Evolutionary conservation across 2,888 invertebrate genomes (phyloP), one percentile per base, ranked within the genome.

Genomic region (Sericinus montela): DNA sequence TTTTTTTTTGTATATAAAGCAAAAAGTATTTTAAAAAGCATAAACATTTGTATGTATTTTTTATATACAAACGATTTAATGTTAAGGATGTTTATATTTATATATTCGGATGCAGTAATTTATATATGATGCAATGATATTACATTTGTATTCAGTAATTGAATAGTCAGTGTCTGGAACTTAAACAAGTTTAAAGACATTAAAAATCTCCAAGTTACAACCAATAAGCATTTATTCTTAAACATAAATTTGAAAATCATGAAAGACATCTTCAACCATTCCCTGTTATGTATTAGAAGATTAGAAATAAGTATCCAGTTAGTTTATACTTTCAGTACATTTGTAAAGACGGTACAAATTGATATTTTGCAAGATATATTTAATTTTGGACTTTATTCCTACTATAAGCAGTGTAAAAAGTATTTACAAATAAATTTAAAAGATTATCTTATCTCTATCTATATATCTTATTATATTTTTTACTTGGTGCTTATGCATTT

Each of bases 401-500:
- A n/a, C n/a, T n/a, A n/a, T n/a, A n/a, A n/a, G n/a, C n/a, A n/a
- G n/a, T n/a, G n/a, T n/a, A n/a, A n/a, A 23, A 23, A 8, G 6
- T 25, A 25, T 8, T 7, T 8, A 25, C 8, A 25, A 8, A 25
- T 23, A 25, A 1, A 25, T 6, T 7, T 5, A 25, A 25, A 25
- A 8, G 6, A 16, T 32, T 16, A 42, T 29, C n/a, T 16, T n/a
- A n/a, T n/a, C n/a, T 5, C 10, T 30, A 6, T 29, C 14, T 30
- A 28, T 15, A 6, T 16, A 37, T 38, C 16, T 7, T 16, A 19
- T 37, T 45, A 7, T 41, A 9, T 19, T 50, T 50, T 15, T 49
- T 25, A 19, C 19, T 49, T 39, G 69, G 71, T 75, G 73, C 73
- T 73, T 58, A 52, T 43, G 59, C 63, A 65, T 70, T 69, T 69